A percentile compares a stretch with the other conserved stretches of the same genome.
Evolutionary conservation across 2,113 vertebrate genomes (phyloP).

Genomic region (Psittacula cyanocephala): DNA sequence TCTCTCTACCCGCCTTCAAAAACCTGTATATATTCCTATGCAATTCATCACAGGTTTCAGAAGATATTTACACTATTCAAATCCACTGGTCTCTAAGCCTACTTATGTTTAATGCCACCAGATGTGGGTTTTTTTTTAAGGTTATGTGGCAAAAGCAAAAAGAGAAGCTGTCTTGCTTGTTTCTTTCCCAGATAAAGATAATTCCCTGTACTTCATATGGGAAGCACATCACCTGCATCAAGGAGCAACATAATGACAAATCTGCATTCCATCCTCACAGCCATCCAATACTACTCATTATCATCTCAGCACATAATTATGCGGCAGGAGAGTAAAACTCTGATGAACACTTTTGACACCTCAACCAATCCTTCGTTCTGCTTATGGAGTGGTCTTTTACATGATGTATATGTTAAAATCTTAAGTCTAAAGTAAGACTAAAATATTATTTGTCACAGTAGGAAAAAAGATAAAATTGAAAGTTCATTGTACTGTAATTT

Average conservation of each 20-base stretch:
- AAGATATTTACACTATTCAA: neutral
- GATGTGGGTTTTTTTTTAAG: neutral
- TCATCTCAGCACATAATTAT: slow-evolving; percentile 64
- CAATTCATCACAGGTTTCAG: neutral
- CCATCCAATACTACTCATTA: slow-evolving; percentile 58
- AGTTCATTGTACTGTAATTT: neutral
- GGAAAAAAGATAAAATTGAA: neutral
- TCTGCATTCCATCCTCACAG: slow-evolving; percentile 65
- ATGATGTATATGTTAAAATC: neutral
- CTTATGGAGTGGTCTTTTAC: slow-evolving; percentile 44
- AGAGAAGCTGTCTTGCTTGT: neutral
- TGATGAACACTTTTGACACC: slow-evolving; percentile 58
- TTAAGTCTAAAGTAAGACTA: neutral
- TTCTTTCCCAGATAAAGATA: neutral
- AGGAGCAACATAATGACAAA: slow-evolving; percentile 60
- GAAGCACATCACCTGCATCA: slow-evolving; percentile 58
- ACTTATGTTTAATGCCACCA: neutral
- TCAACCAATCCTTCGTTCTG: slow-evolving; percentile 49
- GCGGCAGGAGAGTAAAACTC: slow-evolving; percentile 59
- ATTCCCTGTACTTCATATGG: slow-evolving; percentile 27
- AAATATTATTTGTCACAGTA: neutral
- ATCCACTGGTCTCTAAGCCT: neutral
- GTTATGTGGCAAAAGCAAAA: neutral
- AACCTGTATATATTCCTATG: neutral
- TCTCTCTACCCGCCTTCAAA: no score